phyloP scores from a whole-genome alignment of 2,113 vertebrate species.

The Pseudolaguvia tuberculata region DNA sequence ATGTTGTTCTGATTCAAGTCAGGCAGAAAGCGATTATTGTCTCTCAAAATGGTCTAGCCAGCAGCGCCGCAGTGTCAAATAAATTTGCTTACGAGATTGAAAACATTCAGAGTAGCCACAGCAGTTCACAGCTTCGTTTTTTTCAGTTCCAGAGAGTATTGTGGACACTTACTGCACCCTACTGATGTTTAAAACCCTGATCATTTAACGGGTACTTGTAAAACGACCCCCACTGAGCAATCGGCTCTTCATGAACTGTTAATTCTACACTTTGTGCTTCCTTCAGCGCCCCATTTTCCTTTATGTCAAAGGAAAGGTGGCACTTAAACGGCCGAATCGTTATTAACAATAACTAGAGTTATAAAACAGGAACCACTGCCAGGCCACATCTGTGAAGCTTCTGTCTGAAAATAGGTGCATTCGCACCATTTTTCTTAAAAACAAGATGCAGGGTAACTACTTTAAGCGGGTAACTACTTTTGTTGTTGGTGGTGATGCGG shows the following conservation, averaged over 20 bases:
- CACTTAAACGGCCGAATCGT: conserved; percentile 54
- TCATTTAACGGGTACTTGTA: conserved; percentile 69
- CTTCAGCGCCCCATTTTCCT: conserved; percentile 4
- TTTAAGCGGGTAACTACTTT: too few relatives aligned
- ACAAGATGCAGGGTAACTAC: conserved; percentile 16
- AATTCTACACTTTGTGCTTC: conserved; percentile 49
- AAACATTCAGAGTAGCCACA: conserved; percentile 58
- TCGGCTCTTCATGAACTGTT: conserved; percentile 62
- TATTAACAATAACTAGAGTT: conserved; percentile 64
- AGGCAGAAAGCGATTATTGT: conserved; percentile 64
- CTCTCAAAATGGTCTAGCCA: conserved; percentile 59
- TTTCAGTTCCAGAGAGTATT: neutral
- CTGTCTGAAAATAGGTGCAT: conserved; percentile 20
- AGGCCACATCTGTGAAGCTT: conserved; percentile 57
- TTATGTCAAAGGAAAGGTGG: conserved; percentile 45
- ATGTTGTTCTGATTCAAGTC: conserved; percentile 54
- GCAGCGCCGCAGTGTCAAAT: conserved; percentile 59
- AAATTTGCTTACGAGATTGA: conserved; percentile 58
- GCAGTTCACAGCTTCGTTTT: conserved; percentile 19
- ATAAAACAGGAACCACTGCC: conserved; percentile 63
- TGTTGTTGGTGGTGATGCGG: too few relatives aligned
- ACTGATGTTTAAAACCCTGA: conserved; percentile 68
- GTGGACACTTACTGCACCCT: conserved; percentile 38
- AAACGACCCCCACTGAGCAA: conserved; percentile 65
- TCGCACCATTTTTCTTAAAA: conserved; percentile 8